These are phyloP conservation scores for Drosophila ananassae DNA, from an alignment of 1,140 invertebrate species.

Conservation along the genomic window DNA sequence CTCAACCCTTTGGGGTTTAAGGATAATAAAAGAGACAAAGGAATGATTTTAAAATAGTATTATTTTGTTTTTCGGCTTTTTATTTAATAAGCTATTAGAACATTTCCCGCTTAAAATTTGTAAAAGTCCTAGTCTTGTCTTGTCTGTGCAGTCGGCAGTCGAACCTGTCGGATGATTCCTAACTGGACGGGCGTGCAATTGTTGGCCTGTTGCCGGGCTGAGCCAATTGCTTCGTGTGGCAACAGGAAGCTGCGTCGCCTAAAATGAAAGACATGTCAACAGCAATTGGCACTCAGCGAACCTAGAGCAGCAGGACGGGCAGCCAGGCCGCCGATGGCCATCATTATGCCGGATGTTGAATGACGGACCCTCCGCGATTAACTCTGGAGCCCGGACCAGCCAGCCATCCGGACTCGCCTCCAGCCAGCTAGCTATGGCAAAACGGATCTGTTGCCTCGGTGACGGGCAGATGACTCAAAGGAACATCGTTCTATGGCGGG, in stretches of 20 bases:
- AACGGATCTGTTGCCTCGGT: slow-evolving; percentile 55
- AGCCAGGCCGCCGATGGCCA: slow-evolving; percentile 75
- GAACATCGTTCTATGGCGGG: slow-evolving; percentile 92
- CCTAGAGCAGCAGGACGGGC: slow-evolving; percentile 12
- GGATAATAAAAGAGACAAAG: no score
- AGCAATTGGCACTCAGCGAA: slow-evolving; percentile 40
- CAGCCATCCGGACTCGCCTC: not conserved
- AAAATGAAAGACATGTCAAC: slow-evolving; percentile 50
- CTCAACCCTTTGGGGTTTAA: not conserved
- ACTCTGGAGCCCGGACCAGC: slow-evolving; percentile 1
- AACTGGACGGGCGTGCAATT: slow-evolving; percentile 88
- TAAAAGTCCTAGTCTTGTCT: no score
- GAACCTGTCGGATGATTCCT: slow-evolving; percentile 86
- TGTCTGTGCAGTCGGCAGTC: no score
- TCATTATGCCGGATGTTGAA: slow-evolving; percentile 84
- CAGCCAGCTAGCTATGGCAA: not conserved
- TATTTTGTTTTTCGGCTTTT: not conserved
- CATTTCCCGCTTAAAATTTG: no score
- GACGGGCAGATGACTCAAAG: slow-evolving; percentile 89
- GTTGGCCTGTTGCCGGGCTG: slow-evolving; percentile 86
- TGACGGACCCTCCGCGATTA: slow-evolving; percentile 16
- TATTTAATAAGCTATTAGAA: no score
- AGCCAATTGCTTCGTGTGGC: slow-evolving; percentile 85
- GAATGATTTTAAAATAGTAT: no score
- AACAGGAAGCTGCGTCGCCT: slow-evolving; percentile 83